A percentile compares a stretch with the other conserved stretches of the same genome.
These are phyloP conservation scores for Anoplophora glabripennis DNA, from an alignment of 1,140 invertebrate species.

Conservation along the genomic window DNA sequence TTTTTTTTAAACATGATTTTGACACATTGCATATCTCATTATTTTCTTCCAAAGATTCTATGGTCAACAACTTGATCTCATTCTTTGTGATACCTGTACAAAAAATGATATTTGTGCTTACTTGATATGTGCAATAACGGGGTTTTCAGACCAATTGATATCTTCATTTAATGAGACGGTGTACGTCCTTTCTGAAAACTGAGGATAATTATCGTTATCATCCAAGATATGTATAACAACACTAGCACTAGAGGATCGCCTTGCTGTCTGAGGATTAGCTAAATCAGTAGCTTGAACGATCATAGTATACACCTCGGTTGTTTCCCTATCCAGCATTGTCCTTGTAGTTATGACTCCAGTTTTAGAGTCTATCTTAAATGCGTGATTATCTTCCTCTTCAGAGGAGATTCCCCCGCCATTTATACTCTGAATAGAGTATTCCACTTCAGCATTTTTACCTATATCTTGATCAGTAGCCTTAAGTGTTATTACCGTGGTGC, in stretches of 20 bases:
- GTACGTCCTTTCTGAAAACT: conserved; percentile 88
- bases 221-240: conserved; percentile 82
- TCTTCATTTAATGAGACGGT: conserved; percentile 86
- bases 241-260: conserved; percentile 76
- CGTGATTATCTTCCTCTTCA: conserved; percentile 55
- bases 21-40: too few species aligned
- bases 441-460: conserved; percentile 85
- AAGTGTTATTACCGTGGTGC: conserved; percentile 83
- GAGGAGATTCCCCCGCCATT: conserved; percentile 52
- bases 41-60: too few species aligned
- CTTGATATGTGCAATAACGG: conserved; percentile 81
- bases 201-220: conserved; percentile 96
- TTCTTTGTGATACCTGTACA: too few species aligned
- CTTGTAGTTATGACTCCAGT: conserved; percentile 84
- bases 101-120: conserved; percentile 52
- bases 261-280: conserved; percentile 66
- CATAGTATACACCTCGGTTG: conserved; percentile 80
- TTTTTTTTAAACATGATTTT: too few species aligned
- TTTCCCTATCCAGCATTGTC: conserved; percentile 82
- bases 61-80: too few species aligned
- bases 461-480: conserved; percentile 90
- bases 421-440: conserved; percentile 72
- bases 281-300: conserved; percentile 81
- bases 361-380: conserved; percentile 76
- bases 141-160: conserved; percentile 75